Conservation (phyloP, 2,113 vertebrate genomes). For the Nothocercus julius region DNA sequence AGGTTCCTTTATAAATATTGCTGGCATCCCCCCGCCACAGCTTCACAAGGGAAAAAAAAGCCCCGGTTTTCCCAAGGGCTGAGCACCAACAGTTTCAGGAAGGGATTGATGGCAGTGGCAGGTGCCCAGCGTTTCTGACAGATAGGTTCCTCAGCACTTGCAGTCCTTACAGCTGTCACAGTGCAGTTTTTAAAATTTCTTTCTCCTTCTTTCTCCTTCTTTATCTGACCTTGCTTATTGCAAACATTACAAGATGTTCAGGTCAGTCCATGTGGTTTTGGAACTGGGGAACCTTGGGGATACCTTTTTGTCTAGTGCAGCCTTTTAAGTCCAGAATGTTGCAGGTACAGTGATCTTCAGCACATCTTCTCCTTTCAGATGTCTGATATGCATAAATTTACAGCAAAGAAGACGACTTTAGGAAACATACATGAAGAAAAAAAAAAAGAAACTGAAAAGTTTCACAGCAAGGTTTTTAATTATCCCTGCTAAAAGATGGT, state of each 20-base stretch:
- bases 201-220: neutral
- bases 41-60: neutral
- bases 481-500: neutral
- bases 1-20: slow-evolving; percentile 27
- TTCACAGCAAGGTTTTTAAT: neutral
- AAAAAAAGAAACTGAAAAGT: neutral
- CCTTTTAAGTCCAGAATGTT: neutral
- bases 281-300: neutral
- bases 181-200: neutral
- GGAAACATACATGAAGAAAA: neutral
- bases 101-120: neutral
- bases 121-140: neutral
- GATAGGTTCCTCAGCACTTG: neutral
- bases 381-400: neutral
- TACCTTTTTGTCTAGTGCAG: neutral
- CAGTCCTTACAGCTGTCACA: neutral
- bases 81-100: neutral
- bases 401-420: neutral
- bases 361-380: neutral
- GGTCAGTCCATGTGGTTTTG: neutral
- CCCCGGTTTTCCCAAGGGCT: neutral
- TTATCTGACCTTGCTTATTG: neutral
- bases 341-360: neutral
- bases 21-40: slow-evolving; percentile 17
- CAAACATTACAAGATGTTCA: neutral